These are phyloP conservation scores for Phyllopteryx taeniolatus DNA, from an alignment of 2,113 vertebrate species.

Conservation along the genomic window DNA sequence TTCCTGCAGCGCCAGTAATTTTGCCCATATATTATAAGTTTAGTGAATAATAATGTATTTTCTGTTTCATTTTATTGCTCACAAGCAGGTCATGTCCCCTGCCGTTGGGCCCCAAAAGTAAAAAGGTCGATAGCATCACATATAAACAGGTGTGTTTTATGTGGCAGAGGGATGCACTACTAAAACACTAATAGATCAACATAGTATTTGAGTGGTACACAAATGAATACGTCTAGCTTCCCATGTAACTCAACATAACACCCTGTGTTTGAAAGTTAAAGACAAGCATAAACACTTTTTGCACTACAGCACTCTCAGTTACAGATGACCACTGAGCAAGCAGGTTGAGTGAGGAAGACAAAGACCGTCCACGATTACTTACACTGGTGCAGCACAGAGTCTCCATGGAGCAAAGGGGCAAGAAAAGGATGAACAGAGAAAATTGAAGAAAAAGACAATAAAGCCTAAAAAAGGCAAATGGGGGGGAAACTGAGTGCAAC, in stretches of 20 bases:
- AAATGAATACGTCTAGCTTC: neutral
- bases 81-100: neutral
- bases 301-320: neutral
- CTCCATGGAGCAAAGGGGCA: constrained; percentile 89
- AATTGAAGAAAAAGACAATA: constrained; percentile 50
- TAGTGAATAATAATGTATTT: no score
- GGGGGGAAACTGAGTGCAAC: constrained; percentile 22
- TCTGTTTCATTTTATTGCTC: neutral
- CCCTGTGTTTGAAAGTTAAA: neutral
- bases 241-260: neutral
- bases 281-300: neutral
- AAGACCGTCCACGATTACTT: constrained; percentile 80
- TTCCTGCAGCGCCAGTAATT: no score
- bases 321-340: constrained; percentile 13
- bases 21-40: no score
- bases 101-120: neutral
- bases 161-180: neutral
- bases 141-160: neutral
- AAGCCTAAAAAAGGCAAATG: constrained; percentile 25
- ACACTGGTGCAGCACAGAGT: constrained; percentile 98
- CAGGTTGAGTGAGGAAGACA: constrained; percentile 15
- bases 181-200: neutral
- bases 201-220: neutral
- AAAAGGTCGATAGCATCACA: neutral
- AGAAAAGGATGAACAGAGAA: constrained; percentile 56